Evolutionary conservation across 1,140 invertebrate genomes (phyloP).

Genomic region (Dysdera silvatica): DNA sequence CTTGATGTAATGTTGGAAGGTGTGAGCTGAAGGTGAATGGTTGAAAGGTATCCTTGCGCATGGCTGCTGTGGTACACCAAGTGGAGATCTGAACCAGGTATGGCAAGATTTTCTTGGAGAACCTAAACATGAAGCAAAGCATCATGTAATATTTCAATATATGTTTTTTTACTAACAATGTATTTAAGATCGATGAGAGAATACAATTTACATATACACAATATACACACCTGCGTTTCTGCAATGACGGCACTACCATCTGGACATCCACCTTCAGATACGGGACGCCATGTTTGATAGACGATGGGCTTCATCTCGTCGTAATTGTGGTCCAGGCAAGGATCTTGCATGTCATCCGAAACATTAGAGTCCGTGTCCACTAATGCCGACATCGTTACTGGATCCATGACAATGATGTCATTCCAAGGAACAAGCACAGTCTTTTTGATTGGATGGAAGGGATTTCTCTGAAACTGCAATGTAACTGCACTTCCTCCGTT

Average conservation of each 20-base stretch:
- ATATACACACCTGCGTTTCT: conserved; percentile 76
- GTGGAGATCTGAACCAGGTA: conserved; percentile 83
- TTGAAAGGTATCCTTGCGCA: conserved; percentile 82
- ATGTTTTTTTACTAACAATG: background rate
- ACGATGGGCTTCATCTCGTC: conserved; percentile 75
- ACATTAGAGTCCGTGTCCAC: conserved; percentile 55
- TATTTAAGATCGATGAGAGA: background rate
- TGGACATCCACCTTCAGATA: conserved; percentile 88
- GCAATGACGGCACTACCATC: conserved; percentile 80
- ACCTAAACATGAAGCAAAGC: conserved; percentile 50
- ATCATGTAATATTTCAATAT: too few relatives aligned
- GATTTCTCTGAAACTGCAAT: conserved; percentile 83
- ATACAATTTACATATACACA: too few relatives aligned
- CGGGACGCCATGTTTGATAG: conserved; percentile 74
- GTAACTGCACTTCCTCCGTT: conserved; percentile 94
- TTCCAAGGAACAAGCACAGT: conserved; percentile 97
- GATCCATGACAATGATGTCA: conserved; percentile 84
- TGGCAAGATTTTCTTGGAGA: conserved; percentile 83
- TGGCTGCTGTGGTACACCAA: conserved; percentile 88
- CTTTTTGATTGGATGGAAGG: conserved; percentile 78
- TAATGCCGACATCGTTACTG: conserved; percentile 66
- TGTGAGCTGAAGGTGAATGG: conserved; percentile 83
- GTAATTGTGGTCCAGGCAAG: conserved; percentile 82
- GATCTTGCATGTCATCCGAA: conserved; percentile 47
- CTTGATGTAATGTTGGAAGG: conserved; percentile 64